A percentile compares a stretch with the other conserved stretches of the same genome.
Conservation (phyloP, 2,888 invertebrate genomes). For the Prenolepis imparis region DNA sequence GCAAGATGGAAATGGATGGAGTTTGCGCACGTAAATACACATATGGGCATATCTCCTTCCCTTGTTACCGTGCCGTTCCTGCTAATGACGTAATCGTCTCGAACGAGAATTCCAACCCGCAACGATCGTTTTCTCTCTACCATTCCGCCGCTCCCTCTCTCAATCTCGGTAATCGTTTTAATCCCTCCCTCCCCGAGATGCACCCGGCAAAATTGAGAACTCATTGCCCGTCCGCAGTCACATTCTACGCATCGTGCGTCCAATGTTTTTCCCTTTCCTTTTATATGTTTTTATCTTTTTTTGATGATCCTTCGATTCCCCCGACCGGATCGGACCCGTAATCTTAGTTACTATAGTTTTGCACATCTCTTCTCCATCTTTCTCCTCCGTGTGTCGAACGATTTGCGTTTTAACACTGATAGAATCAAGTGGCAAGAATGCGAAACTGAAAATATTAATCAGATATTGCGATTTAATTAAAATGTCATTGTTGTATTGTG, state of each 20-base stretch:
- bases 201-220: conserved; percentile 70
- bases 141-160: conserved; percentile 61
- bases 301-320: conserved; percentile 23
- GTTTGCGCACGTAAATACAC: conserved; percentile 40
- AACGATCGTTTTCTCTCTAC: conserved; percentile 56
- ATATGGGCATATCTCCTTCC: conserved; percentile 55
- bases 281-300: neutral
- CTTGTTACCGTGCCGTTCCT: conserved; percentile 70
- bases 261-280: neutral
- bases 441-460: neutral
- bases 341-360: conserved; percentile 18
- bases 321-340: neutral
- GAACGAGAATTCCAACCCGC: conserved; percentile 69
- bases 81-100: conserved; percentile 76
- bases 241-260: conserved; percentile 10
- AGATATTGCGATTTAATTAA: no score
- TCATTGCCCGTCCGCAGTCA: conserved; percentile 47
- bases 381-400: neutral
- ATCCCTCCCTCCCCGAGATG: conserved; percentile 68
- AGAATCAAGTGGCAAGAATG: neutral
- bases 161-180: conserved; percentile 77
- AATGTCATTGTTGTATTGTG: no score
- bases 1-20: conserved; percentile 52
- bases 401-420: conserved; percentile 12
- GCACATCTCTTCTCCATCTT: neutral